These are phyloP conservation scores for Philereme vetulata DNA, from an alignment of 2,888 invertebrate species.

Conservation along the genomic window DNA sequence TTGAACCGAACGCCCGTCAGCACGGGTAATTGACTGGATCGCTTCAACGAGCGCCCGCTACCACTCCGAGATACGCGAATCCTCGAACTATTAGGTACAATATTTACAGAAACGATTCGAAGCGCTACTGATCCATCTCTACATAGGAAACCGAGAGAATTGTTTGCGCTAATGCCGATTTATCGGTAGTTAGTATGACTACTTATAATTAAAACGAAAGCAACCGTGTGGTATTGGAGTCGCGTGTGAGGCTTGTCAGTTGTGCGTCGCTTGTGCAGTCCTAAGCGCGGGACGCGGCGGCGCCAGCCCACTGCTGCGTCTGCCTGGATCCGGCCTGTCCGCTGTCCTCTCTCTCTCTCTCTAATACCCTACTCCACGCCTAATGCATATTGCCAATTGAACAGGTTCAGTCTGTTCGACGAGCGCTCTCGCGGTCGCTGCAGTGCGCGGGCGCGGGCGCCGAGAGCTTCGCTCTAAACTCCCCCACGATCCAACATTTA, in stretches of 20 bases:
- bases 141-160: slow-evolving; percentile 79
- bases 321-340: slow-evolving; percentile 10
- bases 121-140: slow-evolving; percentile 80
- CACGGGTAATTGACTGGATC: slow-evolving; percentile 81
- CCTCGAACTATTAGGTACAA: slow-evolving; percentile 64
- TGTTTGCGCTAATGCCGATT: slow-evolving; percentile 71
- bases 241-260: slow-evolving; percentile 68
- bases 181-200: slow-evolving; percentile 70
- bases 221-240: slow-evolving; percentile 74
- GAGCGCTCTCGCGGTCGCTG: slow-evolving; percentile 23
- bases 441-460: slow-evolving; percentile 38
- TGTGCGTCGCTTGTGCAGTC: slow-evolving; percentile 70
- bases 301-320: slow-evolving; percentile 23
- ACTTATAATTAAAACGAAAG: slow-evolving; percentile 80
- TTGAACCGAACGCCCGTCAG: slow-evolving; percentile 62
- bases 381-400: slow-evolving; percentile 13
- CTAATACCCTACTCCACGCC: slow-evolving; percentile 8
- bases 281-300: slow-evolving; percentile 27
- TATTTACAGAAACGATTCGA: slow-evolving; percentile 81
- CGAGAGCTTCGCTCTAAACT: slow-evolving; percentile 51
- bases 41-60: slow-evolving; percentile 55
- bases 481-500: slow-evolving; percentile 63
- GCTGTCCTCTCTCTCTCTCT: slow-evolving; percentile 3
- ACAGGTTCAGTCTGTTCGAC: slow-evolving; percentile 25
- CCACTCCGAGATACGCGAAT: slow-evolving; percentile 67